phyloP scores from a whole-genome alignment of 2,888 invertebrate genomes.

The Rhaphigaster nebulosa region DNA sequence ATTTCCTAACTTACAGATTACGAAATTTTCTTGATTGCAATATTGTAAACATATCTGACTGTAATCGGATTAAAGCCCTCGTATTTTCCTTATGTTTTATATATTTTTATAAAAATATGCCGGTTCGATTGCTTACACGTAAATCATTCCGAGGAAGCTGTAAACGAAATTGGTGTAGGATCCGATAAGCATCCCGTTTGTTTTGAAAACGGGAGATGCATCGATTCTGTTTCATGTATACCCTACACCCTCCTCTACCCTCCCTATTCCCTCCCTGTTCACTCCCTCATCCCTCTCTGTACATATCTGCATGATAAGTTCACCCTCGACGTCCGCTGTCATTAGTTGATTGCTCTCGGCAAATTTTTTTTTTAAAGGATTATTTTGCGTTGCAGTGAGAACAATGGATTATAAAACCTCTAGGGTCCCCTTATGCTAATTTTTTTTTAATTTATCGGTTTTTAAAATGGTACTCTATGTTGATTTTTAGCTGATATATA shows the following conservation, averaged over 20 bases:
- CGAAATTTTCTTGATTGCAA: too few species aligned
- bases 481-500: too few species aligned
- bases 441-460: too few species aligned
- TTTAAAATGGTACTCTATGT: too few species aligned
- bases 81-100: neutral
- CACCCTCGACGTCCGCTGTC: neutral
- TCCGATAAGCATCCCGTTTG: conserved; percentile 13
- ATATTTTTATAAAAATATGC: neutral
- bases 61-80: too few species aligned
- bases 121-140: neutral
- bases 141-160: conserved; percentile 19
- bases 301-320: conserved; percentile 11
- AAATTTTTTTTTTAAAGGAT: neutral
- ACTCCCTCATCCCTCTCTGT: neutral
- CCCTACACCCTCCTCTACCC: neutral
- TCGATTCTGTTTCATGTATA: conserved; percentile 35
- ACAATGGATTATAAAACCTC: neutral
- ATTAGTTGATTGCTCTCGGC: neutral
- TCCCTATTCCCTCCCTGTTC: too few species aligned
- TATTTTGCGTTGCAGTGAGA: neutral
- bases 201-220: conserved; percentile 39
- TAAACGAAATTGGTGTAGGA: neutral
- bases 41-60: too few species aligned
- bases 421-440: neutral
- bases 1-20: too few species aligned